Base-by-base conservation (phyloP, 64 coral and sea anemone genomes). In the Montipora foliosa region DNA sequence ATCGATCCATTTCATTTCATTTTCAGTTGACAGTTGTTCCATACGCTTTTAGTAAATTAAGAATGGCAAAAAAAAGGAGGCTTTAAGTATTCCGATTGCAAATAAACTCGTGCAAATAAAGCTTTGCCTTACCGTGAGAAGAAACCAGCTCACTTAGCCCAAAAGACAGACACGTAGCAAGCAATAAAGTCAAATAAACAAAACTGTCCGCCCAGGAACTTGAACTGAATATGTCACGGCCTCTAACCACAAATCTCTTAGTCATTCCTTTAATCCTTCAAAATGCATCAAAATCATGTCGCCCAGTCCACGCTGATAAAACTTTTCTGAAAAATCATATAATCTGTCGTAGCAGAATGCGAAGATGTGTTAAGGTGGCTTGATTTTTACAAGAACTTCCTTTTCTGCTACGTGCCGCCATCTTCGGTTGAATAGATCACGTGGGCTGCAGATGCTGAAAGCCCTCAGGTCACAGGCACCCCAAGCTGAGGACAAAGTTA, bases 231-330 rank as follows among this genome's bases (percentile, higher is more conserved):
- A 12, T 66, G 62, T 84, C 62, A 68, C 81, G 81, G 62, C 15
- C 7, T 46, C 44, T n/a, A 68, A 15, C 60, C 81, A 20, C 81
- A 84, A 64, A 20, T 29, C 6, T 66, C 47, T 13, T 61, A 69
- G 12, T 44, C 81, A 84, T 84, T n/a, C 19, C 81, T 84, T 25
- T 84, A 8, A 6, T 14, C 13, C 44, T 48, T 16, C 6, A 69
- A 15, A 84, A n/a, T 70, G 29, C 44, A 6, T 84, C 58, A 84
- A 48, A 84, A 49, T 84, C 5, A 4, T 84, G 45, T 20, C 44
- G 44, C 81, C 62, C 81, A 84, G 37, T 3, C 61, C 81, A 84
- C 67, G 7, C 44, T n/a, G 13, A 84, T 68, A 48, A 69, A 46
- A 6, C 15, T n/a, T 2, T 67, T 8, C 48, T 47, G 46, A 11